phyloP scores from a whole-genome alignment of 2,797 vertebrate genomes.

The Aerospiza tachiro region DNA sequence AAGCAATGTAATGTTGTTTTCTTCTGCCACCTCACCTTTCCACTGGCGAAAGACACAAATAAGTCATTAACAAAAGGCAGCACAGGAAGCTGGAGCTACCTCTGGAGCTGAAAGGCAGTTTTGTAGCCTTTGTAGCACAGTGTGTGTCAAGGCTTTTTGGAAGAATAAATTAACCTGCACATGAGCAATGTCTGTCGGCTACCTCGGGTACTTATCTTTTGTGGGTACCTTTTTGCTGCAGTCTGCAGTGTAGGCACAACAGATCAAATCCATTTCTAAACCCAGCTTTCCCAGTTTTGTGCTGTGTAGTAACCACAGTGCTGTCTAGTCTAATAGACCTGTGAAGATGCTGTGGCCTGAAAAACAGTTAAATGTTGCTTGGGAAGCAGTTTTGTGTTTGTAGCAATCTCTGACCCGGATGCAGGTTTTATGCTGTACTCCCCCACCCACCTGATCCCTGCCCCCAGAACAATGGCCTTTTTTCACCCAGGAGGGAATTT shows the following conservation, averaged over 20 bases:
- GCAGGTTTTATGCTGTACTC: not conserved
- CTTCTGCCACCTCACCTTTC: not conserved
- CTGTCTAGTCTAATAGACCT: not conserved
- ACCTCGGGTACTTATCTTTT: not conserved
- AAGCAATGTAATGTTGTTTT: not conserved
- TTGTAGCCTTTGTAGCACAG: not conserved
- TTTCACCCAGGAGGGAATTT: not conserved
- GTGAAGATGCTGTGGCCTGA: not conserved
- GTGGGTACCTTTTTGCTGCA: not conserved
- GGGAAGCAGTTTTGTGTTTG: not conserved
- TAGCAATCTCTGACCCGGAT: not conserved
- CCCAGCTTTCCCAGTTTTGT: not conserved
- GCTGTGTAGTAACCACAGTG: not conserved
- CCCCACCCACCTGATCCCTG: rapidly evolving
- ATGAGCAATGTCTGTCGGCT: not conserved
- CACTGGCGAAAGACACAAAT: not conserved
- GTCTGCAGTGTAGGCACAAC: not conserved
- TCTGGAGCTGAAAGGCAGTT: not conserved
- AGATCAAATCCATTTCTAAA: not conserved
- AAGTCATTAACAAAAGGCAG: not conserved
- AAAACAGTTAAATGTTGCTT: not conserved
- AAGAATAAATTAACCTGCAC: not conserved
- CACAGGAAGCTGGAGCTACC: not conserved
- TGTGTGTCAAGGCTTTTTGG: not conserved
- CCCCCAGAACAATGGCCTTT: not conserved